phyloP scores from a whole-genome alignment of 2,113 vertebrate species.

The Callocephalon fimbriatum region DNA sequence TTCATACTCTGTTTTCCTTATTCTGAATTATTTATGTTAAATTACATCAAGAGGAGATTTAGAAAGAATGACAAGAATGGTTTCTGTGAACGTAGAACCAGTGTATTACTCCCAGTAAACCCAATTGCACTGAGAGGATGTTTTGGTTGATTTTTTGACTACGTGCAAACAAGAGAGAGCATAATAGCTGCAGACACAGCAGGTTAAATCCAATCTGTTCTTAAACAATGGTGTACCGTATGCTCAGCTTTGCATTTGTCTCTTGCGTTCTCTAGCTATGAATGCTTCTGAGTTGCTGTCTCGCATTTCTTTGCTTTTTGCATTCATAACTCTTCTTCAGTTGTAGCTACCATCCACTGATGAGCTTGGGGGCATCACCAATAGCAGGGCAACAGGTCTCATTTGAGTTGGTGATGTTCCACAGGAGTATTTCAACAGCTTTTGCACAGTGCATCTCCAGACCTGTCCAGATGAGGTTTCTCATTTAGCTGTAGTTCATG shows the following conservation, averaged over 20 bases:
- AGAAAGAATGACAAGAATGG: conserved; percentile 46
- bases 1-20: conserved; percentile 53
- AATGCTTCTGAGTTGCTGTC: neutral
- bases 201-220: neutral
- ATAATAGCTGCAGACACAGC: neutral
- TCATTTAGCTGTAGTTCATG: neutral
- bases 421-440: neutral
- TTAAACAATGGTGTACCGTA: neutral
- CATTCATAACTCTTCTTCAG: neutral
- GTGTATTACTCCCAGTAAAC: neutral
- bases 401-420: neutral
- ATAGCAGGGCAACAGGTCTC: neutral
- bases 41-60: conserved; percentile 48
- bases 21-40: conserved; percentile 67
- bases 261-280: neutral
- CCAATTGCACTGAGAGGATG: neutral
- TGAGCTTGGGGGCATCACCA: neutral
- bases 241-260: neutral
- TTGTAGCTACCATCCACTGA: neutral
- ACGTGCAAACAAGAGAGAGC: neutral
- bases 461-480: neutral
- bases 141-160: neutral
- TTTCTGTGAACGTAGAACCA: neutral
- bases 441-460: neutral
- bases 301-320: neutral